Percentiles rank a stretch among this genome's conserved stretches.
Conservation (phyloP, 2,113 vertebrate species). For the Alethe castanea region DNA sequence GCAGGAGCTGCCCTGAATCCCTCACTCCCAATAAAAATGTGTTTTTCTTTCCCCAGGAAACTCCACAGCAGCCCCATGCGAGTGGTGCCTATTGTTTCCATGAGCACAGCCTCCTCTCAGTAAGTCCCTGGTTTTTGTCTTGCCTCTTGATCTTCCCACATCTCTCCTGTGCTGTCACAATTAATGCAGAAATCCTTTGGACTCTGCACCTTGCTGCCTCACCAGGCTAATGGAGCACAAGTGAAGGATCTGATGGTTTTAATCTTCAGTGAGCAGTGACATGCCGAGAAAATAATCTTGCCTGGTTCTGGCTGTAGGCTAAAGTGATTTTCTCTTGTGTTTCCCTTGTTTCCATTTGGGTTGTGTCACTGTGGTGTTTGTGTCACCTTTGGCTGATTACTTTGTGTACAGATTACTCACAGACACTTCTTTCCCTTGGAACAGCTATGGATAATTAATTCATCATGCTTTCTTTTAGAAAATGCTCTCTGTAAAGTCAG, state of each 20-base stretch:
- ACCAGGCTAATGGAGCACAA: neutral
- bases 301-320: neutral
- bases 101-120: slow-evolving; percentile 66
- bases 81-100: slow-evolving; percentile 70
- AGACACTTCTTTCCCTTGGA: neutral
- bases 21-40: neutral
- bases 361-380: neutral
- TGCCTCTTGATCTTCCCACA: neutral
- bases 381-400: neutral
- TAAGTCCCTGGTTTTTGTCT: slow-evolving; percentile 50
- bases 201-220: neutral
- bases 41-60: slow-evolving; percentile 60
- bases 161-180: neutral
- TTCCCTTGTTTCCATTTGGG: neutral
- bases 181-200: neutral
- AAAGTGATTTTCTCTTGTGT: neutral
- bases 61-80: slow-evolving; percentile 69
- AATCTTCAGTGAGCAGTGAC: neutral
- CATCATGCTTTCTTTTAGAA: neutral
- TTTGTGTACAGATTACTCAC: neutral
- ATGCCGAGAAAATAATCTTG: neutral
- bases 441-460: neutral
- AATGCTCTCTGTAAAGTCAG: neutral
- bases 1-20: neutral
- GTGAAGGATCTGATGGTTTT: neutral